Conservation (phyloP, 1,140 invertebrate species). For the Pectinophora gossypiella region DNA sequence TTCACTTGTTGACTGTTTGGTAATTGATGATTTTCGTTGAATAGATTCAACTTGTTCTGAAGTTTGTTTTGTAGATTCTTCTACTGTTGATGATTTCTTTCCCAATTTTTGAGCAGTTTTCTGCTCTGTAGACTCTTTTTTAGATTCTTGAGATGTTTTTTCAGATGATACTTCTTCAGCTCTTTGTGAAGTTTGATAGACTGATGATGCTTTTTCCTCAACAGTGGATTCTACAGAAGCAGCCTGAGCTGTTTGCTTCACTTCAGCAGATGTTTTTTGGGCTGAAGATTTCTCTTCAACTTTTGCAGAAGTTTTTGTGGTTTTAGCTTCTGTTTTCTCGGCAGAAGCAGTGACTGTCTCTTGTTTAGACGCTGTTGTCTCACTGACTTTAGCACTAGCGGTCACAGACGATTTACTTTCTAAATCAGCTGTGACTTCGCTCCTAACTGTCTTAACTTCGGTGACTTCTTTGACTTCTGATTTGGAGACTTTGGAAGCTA, state of each 20-base stretch:
- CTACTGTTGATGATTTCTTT: too few species aligned
- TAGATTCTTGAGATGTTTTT: not conserved
- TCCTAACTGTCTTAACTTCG: constrained; percentile 32
- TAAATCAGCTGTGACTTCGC: constrained; percentile 45
- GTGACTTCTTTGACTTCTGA: constrained; percentile 42
- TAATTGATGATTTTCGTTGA: too few species aligned
- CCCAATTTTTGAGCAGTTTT: not conserved
- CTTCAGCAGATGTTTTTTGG: constrained; percentile 13
- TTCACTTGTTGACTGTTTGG: too few species aligned
- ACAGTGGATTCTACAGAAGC: constrained; percentile 5
- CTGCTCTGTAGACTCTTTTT: not conserved
- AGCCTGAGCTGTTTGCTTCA: constrained; percentile 5
- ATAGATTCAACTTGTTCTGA: too few species aligned
- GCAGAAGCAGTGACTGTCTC: constrained; percentile 20
- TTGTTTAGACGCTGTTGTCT: constrained; percentile 31
- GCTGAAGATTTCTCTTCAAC: constrained; percentile 14
- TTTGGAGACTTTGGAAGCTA: constrained; percentile 49
- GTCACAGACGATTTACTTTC: constrained; percentile 48
- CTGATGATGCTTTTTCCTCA: constrained; percentile 16
- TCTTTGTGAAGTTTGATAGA: not conserved
- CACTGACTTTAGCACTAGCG: constrained; percentile 26
- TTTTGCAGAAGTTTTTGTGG: constrained; percentile 6
- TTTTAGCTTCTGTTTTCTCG: not conserved
- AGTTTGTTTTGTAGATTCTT: too few species aligned
- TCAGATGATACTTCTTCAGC: not conserved